These are phyloP conservation scores for Mizuhopecten yessoensis DNA, from an alignment of 1,140 invertebrate genomes.

Conservation along the genomic window DNA sequence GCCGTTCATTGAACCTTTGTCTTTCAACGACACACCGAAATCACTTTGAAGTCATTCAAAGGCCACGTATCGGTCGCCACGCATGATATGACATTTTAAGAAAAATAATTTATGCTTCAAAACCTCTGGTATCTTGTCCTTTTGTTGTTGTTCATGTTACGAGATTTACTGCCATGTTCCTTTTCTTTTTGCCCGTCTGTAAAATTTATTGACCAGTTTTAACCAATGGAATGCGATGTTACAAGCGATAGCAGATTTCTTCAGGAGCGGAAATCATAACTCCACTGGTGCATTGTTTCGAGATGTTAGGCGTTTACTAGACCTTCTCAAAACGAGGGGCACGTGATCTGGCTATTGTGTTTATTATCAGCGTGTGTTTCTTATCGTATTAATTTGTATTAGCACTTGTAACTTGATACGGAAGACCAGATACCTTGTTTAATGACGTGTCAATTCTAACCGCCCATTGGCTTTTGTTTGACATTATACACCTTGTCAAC, in stretches of 20 bases:
- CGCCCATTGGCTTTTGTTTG: neutral
- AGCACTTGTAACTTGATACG: neutral
- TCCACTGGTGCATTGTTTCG: neutral
- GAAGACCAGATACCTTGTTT: neutral
- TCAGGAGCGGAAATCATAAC: constrained; percentile 1
- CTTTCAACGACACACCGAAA: neutral
- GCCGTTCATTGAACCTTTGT: constrained; percentile 1
- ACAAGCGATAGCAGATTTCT: neutral
- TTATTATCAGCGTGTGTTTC: neutral
- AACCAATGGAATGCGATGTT: constrained; percentile 32
- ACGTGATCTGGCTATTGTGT: neutral
- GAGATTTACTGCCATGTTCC: neutral
- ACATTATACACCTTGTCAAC: constrained; percentile 4
- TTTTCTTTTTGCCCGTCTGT: constrained; percentile 11
- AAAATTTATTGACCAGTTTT: constrained; percentile 32
- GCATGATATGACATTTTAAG: neutral
- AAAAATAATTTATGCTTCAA: neutral
- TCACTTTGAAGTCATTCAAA: constrained; percentile 20
- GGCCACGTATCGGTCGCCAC: neutral
- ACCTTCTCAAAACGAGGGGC: neutral
- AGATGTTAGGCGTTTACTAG: neutral
- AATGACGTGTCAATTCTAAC: neutral
- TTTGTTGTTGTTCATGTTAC: constrained; percentile 11
- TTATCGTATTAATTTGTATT: constrained; percentile 18
- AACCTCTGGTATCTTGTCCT: constrained; percentile 1